Conservation (phyloP, 2,888 invertebrate species). For the Acrocyrtus sp. region DNA sequence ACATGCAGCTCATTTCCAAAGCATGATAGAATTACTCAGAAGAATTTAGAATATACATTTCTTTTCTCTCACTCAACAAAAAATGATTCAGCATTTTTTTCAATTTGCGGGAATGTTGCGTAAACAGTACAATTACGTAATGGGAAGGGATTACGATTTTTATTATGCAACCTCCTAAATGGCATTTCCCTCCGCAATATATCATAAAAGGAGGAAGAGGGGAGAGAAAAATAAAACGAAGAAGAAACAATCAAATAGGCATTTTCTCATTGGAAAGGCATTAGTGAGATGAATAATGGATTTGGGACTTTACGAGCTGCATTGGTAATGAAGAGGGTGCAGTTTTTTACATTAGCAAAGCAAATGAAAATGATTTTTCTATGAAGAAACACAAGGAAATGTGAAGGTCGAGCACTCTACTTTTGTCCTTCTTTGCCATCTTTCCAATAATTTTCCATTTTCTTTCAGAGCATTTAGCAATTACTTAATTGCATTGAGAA, state of each 20-base stretch:
- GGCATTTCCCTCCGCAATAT: too few species aligned
- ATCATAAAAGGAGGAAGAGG: neutral
- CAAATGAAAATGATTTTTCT: too few species aligned
- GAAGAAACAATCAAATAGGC: neutral
- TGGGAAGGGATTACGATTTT: too few species aligned
- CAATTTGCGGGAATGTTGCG: too few species aligned
- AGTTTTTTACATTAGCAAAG: too few species aligned
- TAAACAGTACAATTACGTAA: neutral
- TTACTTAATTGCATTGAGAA: slow-evolving; percentile 12
- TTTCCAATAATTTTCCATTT: slow-evolving; percentile 1
- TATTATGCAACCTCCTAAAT: neutral
- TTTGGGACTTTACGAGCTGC: neutral
- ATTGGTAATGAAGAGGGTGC: neutral
- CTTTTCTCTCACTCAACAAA: too few species aligned
- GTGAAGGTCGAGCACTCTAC: slow-evolving; percentile 3
- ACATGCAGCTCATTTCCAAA: too few species aligned
- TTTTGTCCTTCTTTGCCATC: neutral
- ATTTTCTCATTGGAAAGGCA: neutral
- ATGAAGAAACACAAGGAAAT: too few species aligned
- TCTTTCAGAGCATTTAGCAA: slow-evolving; percentile 28
- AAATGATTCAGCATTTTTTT: too few species aligned
- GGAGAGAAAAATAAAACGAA: too few species aligned
- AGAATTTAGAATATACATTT: too few species aligned
- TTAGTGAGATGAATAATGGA: neutral
- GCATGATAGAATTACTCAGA: too few species aligned